phyloP scores from a whole-genome alignment of 2,888 invertebrate species.

The Beris chalybata region DNA sequence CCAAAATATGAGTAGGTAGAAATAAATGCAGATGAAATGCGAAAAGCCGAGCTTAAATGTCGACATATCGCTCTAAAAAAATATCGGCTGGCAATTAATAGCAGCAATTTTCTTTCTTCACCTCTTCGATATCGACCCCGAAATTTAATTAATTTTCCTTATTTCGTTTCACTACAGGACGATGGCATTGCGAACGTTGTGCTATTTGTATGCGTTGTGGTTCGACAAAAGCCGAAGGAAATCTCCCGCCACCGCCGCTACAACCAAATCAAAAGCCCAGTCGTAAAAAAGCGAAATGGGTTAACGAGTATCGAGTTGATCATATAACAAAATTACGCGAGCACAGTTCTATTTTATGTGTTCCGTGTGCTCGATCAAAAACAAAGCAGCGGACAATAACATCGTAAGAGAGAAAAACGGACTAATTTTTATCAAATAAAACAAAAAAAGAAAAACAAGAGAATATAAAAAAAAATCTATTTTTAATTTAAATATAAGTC shows the following conservation, averaged over 20 bases:
- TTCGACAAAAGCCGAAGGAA: slow-evolving; percentile 59
- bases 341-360: slow-evolving; percentile 63
- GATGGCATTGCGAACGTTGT: slow-evolving; percentile 87
- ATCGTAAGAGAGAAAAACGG: slow-evolving; percentile 20
- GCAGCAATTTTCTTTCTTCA: too few species aligned
- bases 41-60: too few species aligned
- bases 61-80: too few species aligned
- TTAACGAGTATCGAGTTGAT: slow-evolving; percentile 54
- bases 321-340: slow-evolving; percentile 53
- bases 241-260: slow-evolving; percentile 41
- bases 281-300: slow-evolving; percentile 48
- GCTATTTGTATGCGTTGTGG: slow-evolving; percentile 69
- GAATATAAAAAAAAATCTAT: slow-evolving; percentile 18
- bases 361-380: slow-evolving; percentile 49
- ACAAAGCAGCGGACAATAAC: slow-evolving; percentile 38
- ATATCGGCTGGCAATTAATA: too few species aligned
- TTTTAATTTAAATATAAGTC: slow-evolving; percentile 23
- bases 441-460: background rate
- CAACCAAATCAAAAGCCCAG: slow-evolving; percentile 57
- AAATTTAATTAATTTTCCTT: background rate
- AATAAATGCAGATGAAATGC: too few species aligned
- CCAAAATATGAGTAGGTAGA: too few species aligned
- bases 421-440: slow-evolving; percentile 27
- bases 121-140: too few species aligned
- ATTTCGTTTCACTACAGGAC: slow-evolving; percentile 55